phyloP scores from a whole-genome alignment of 2,797 vertebrate genomes.

The Hypotaenidia okinawae region DNA sequence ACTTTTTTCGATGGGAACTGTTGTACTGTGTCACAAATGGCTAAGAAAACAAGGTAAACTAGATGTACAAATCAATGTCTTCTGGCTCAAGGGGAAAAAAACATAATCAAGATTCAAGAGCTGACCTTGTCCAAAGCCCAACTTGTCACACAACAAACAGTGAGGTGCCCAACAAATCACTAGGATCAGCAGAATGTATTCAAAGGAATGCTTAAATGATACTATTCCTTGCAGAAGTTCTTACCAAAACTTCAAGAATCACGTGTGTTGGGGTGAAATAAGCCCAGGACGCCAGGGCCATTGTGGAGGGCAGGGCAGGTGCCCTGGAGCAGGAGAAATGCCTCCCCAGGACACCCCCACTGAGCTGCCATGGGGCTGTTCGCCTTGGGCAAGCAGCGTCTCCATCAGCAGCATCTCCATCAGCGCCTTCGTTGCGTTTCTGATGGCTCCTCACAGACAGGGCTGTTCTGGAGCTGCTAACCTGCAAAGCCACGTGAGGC shows the following conservation, averaged over 20 bases:
- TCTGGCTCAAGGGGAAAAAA: slow-evolving; percentile 85
- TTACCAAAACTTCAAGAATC: background rate
- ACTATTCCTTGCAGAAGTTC: slow-evolving; percentile 11
- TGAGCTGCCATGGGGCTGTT: background rate
- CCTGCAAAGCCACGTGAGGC: background rate
- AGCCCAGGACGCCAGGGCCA: background rate
- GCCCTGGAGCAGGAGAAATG: background rate
- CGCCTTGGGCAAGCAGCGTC: background rate
- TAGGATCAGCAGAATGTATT: slow-evolving; percentile 66
- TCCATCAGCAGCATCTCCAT: background rate
- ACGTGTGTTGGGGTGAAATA: accelerated
- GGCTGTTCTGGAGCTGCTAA: background rate
- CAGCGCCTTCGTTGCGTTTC: accelerated
- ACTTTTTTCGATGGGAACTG: slow-evolving; percentile 88
- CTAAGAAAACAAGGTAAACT: slow-evolving; percentile 93
- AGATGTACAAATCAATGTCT: slow-evolving; percentile 91
- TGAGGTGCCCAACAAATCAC: slow-evolving; percentile 78
- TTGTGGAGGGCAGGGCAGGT: accelerated
- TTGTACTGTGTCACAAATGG: slow-evolving; percentile 91
- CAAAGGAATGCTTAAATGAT: slow-evolving; percentile 42
- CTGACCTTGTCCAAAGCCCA: slow-evolving; percentile 88
- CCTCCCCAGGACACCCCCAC: background rate
- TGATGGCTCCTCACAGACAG: background rate
- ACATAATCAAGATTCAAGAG: slow-evolving; percentile 89
- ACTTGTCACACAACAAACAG: slow-evolving; percentile 82